Percentiles rank a stretch among this genome's conserved stretches.
These are phyloP conservation scores for Heterohyrax brucei DNA, from an alignment of 2,797 vertebrate genomes.

Conservation along the genomic window DNA sequence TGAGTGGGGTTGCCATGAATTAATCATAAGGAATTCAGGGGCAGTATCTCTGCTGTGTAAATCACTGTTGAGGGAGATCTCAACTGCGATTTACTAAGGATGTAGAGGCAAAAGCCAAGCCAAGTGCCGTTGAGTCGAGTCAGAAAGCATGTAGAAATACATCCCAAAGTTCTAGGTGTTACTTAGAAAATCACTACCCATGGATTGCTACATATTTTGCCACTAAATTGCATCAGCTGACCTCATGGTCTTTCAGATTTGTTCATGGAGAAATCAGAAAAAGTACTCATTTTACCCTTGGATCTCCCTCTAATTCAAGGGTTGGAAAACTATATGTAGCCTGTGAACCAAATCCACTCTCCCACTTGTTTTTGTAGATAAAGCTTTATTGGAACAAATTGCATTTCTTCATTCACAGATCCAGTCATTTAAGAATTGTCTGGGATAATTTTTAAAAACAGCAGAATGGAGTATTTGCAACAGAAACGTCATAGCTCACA, in stretches of 20 bases:
- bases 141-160: neutral
- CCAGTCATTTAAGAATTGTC: neutral
- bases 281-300: neutral
- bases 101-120: neutral
- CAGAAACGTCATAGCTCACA: neutral
- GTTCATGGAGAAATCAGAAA: neutral
- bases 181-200: neutral
- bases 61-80: neutral
- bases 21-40: neutral
- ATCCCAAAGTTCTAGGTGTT: neutral
- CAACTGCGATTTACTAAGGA: neutral
- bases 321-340: neutral
- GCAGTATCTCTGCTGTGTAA: neutral
- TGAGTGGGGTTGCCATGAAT: neutral
- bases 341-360: neutral
- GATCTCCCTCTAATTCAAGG: neutral
- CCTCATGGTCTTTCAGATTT: neutral
- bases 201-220: neutral
- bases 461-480: neutral
- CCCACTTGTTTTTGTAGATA: no score
- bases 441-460: neutral
- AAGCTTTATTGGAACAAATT: neutral
- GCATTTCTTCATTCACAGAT: no score
- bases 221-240: neutral
- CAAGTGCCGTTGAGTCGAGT: no score